A percentile compares a stretch with the other conserved stretches of the same genome.
Conservation (phyloP, 2,797 vertebrate genomes). For the Squalus acanthias region DNA sequence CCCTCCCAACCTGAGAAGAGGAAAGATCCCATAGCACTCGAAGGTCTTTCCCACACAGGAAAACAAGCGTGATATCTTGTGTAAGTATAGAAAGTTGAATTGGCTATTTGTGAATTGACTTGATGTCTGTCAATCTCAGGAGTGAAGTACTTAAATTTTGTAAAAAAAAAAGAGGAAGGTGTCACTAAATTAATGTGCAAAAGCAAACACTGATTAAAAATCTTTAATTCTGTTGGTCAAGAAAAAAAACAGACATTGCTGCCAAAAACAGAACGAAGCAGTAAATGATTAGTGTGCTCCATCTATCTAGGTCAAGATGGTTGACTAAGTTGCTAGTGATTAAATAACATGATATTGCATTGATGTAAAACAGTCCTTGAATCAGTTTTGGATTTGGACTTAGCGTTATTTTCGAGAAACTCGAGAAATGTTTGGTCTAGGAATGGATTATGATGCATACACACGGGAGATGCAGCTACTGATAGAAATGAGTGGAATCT, state of each 20-base stretch:
- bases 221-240: background rate
- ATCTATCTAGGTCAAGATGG: constrained; percentile 7
- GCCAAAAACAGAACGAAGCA: background rate
- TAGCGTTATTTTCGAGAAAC: constrained; percentile 14
- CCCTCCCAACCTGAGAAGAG: background rate
- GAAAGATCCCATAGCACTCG: background rate
- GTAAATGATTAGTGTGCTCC: background rate
- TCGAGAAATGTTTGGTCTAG: constrained; percentile 27
- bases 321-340: background rate
- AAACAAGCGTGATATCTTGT: background rate
- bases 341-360: background rate
- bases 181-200: background rate
- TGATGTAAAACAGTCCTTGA: background rate
- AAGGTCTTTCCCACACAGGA: background rate
- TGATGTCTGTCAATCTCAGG: background rate
- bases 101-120: background rate
- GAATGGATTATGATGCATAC: background rate
- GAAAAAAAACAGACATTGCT: background rate
- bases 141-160: background rate
- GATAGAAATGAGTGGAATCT: background rate
- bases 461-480: background rate
- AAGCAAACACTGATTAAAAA: background rate
- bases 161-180: background rate
- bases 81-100: background rate
- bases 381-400: background rate